Conservation (phyloP, 1,140 invertebrate species). For the Pogonomyrmex barbatus region DNA sequence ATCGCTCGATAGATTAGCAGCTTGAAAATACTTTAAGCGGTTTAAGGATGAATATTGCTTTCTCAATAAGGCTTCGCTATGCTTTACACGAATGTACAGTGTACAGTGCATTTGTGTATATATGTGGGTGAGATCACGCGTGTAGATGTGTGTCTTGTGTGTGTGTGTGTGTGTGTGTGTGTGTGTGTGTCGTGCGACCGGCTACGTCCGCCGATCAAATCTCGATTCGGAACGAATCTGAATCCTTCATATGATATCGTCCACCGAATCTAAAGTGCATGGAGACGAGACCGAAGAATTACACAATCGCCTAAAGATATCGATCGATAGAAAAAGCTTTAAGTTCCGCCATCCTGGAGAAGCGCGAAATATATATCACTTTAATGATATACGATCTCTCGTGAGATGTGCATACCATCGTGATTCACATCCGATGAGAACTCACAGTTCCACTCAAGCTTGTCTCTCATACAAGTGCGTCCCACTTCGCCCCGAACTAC, state of each 20-base stretch:
- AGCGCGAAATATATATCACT: slow-evolving; percentile 15
- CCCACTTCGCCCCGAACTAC: neutral
- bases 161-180: neutral
- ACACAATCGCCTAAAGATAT: slow-evolving; percentile 43
- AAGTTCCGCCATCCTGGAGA: slow-evolving; percentile 49
- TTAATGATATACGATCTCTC: slow-evolving; percentile 50
- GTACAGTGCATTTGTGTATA: slow-evolving; percentile 25
- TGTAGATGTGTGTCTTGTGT: neutral
- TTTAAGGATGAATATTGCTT: slow-evolving; percentile 79
- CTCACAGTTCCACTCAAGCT: neutral
- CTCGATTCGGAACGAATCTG: slow-evolving; percentile 27
- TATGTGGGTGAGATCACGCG: neutral
- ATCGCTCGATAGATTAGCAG: slow-evolving; percentile 74
- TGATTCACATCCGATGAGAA: slow-evolving; percentile 15
- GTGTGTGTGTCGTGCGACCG: slow-evolving; percentile 4
- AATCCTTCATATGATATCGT: neutral
- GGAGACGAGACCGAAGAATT: slow-evolving; percentile 54
- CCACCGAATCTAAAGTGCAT: slow-evolving; percentile 20
- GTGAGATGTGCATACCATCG: slow-evolving; percentile 44
- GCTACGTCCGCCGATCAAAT: slow-evolving; percentile 38
- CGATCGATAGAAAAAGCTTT: slow-evolving; percentile 48
- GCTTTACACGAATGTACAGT: slow-evolving; percentile 79
- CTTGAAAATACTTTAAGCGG: slow-evolving; percentile 77
- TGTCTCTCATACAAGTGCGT: neutral
- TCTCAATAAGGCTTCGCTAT: slow-evolving; percentile 81